A percentile compares a stretch with the other conserved stretches of the same genome.
phyloP scores from a whole-genome alignment of 2,888 invertebrate genomes.

The Heliconius cydno region DNA sequence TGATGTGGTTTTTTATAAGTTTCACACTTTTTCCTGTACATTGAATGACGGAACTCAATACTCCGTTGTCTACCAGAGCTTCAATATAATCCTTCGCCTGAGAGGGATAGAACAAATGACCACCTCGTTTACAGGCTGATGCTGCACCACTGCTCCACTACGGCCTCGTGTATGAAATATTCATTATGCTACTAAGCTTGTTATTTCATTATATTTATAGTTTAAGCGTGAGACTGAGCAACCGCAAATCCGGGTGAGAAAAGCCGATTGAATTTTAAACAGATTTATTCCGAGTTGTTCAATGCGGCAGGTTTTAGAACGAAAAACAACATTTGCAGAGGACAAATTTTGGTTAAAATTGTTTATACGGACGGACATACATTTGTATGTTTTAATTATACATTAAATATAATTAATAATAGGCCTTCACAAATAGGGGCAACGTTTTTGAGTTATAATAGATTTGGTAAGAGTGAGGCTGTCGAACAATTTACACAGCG shows the following conservation, averaged over 20 bases:
- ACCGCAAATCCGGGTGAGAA: conserved; percentile 11
- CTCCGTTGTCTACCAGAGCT: too few species aligned
- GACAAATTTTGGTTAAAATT: neutral
- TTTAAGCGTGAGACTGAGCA: neutral
- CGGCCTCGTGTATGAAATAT: neutral
- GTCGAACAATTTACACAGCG: too few species aligned
- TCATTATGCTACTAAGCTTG: neutral
- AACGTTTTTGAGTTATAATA: too few species aligned
- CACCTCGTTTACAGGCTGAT: too few species aligned
- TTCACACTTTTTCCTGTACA: too few species aligned
- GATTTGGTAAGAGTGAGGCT: too few species aligned
- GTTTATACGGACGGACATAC: neutral
- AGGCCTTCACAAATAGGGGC: too few species aligned
- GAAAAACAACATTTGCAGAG: neutral
- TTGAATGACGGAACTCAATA: too few species aligned
- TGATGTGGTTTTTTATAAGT: too few species aligned
- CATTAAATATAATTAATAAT: neutral
- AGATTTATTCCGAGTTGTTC: conserved; percentile 21
- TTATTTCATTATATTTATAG: conserved; percentile 18
- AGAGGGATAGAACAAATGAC: too few species aligned
- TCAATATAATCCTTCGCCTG: too few species aligned
- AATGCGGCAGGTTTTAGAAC: conserved; percentile 5
- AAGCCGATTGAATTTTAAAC: conserved; percentile 23
- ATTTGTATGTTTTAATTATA: neutral
- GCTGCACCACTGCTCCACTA: neutral